These are phyloP conservation scores for Huso huso DNA, from an alignment of 2,797 vertebrate species.

Conservation along the genomic window DNA sequence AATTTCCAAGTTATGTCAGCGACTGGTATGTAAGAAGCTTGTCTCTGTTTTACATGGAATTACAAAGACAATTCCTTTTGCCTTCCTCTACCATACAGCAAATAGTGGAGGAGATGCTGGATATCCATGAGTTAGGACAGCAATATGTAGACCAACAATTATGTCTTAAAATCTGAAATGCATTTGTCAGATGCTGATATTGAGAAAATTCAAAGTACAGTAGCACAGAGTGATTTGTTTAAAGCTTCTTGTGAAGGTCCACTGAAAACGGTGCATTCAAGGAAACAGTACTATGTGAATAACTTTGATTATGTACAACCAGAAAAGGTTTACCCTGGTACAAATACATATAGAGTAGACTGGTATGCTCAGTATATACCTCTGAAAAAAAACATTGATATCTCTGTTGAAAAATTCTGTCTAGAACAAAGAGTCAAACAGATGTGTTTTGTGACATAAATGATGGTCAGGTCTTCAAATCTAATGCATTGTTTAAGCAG, in stretches of 20 bases:
- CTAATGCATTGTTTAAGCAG: background rate
- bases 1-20: background rate
- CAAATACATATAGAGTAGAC: background rate
- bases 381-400: conserved; percentile 1
- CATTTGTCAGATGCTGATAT: conserved; percentile 7
- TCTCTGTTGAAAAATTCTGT: conserved; percentile 2
- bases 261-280: background rate
- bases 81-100: background rate
- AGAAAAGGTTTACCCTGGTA: background rate
- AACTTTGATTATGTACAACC: background rate
- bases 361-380: conserved; percentile 1
- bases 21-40: background rate
- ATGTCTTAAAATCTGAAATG: conserved; percentile 1
- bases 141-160: background rate
- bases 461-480: background rate
- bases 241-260: background rate
- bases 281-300: background rate
- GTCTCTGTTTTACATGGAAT: background rate
- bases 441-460: background rate
- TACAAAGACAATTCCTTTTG: background rate
- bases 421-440: background rate
- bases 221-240: background rate
- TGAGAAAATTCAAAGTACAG: background rate
- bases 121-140: conserved; percentile 5
- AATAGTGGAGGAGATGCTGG: conserved; percentile 3